Base-by-base conservation (phyloP, 2,888 invertebrate genomes). In the Eurytoma californica region DNA sequence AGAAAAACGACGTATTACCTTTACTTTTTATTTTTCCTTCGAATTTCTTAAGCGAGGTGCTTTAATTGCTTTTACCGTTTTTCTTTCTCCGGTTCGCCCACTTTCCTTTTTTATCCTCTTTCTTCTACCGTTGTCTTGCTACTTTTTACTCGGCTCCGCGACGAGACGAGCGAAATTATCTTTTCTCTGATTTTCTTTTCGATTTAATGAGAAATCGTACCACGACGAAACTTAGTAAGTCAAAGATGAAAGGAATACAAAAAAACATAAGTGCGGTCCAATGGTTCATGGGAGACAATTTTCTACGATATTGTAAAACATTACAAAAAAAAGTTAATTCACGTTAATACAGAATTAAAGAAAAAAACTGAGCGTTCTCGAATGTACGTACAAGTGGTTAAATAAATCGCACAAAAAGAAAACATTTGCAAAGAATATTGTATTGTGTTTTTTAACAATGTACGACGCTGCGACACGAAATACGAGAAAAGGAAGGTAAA, bases 271-370 rank as follows among this genome's bases (percentile, higher is more conserved):
- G 83, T 61, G 86, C 83, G 89, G 89, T 89, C 88, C 89, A 89
- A 88, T 88, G 89, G 88, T 89, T 89, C 85, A 88, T 83, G 88
- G 89, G 89, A 88, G 87, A 89, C 89, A 89, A 89, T 89, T 89
- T 89, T 89, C 84, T 89, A 82, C 61, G 18, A 74, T 53, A 75
- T 51, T 72, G 60, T 80, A 72, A 72, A 70, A 16, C 60, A 73
- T 70, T 69, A 69, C 18, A 51, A 77, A 68, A 28, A 28, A 67
- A 70, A 66, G 57, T 61, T 49, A 53, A 65, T 9, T 65, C 67
- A 69, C 16, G 39, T 75, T 20, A 76, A 76, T 20, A 63, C 57
- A 74, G 14, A 72, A 69, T n/a, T 18, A 18, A 47, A 18, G 63
- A 63, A 39, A n/a, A 49, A 39, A 61, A 67, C 7, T 49, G 49